phyloP scores from a whole-genome alignment of 2,113 vertebrate species.

The Pachycephala philippinensis region DNA sequence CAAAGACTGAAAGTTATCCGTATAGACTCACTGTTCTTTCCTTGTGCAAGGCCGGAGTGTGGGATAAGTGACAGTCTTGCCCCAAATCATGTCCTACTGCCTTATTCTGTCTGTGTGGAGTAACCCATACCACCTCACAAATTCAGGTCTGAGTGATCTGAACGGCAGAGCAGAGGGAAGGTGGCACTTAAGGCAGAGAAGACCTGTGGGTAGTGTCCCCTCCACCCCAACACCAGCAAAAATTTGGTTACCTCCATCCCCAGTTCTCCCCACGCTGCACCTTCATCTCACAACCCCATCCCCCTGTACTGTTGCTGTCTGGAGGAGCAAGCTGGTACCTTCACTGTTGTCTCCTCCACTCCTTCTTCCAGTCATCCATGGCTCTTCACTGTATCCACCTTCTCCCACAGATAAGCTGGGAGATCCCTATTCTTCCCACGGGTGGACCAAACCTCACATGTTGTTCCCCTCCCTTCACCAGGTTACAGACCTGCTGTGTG shows the following conservation, averaged over 20 bases:
- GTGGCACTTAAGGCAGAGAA: background rate
- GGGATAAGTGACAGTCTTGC: background rate
- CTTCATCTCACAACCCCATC: background rate
- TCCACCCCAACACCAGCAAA: background rate
- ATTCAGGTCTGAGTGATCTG: background rate
- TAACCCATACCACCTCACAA: background rate
- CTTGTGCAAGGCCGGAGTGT: background rate
- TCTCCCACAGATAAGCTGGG: background rate
- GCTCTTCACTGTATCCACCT: background rate
- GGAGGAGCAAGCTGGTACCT: background rate
- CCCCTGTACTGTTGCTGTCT: background rate
- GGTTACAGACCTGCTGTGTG: background rate
- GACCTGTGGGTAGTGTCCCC: background rate
- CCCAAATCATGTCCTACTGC: background rate
- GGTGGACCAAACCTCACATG: accelerated
- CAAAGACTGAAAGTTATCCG: background rate
- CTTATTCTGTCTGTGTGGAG: background rate
- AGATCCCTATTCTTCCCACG: background rate
- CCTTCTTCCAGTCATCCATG: background rate
- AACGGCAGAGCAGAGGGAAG: background rate
- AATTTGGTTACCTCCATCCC: background rate
- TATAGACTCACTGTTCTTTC: background rate
- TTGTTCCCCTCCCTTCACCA: background rate
- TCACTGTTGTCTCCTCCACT: background rate
- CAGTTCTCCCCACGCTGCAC: accelerated